Evolutionary conservation across 2,888 invertebrate genomes (phyloP), one percentile per base, ranked within the genome.

Genomic region (Leptinotarsa haldemani): DNA sequence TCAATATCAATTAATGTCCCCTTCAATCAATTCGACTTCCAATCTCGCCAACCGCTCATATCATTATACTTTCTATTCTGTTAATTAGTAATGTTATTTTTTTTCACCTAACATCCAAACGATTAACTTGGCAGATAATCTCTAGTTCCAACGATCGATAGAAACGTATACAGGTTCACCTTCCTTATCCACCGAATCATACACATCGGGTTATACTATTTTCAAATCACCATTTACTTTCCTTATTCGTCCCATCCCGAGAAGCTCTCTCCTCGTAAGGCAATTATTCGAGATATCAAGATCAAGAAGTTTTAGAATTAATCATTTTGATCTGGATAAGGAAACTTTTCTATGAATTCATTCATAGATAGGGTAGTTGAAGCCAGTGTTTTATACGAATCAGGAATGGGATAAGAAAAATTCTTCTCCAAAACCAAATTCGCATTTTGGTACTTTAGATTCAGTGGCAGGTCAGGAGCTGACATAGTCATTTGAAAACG

Each of bases 171-270:
- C 56, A 22, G 56, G 25, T 22, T 22, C 56, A 56, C 56, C 22
- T 56, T 56, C 56, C 56, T 56, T 56, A 22, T 56, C 22, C 56
- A 56, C 25, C 56, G 56, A 22, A 56, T 56, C 56, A 56, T 56
- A 56, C 56, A 56, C 56, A 15, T 56, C 56, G 20, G 52, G 30
- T 30, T 53, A 67, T n/a, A 46, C 48, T 30, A 50, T 66, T 66
- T 67, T 67, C 53, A 22, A 66, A 50, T 66, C 9, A 30, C 50
- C 50, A 30, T 15, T 53, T 52, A 67, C 67, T 67, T 67, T 67
- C 67, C 67, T 67, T 67, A 67, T 67, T 53, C 13, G 67, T 67
- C 53, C 30, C 67, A 53, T 52, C 67, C 67, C 67, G 18, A 56
- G 56, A 30, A 67, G 67, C 67, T 67, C 67, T 67, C 53, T 67